These are phyloP conservation scores for Pseudomyrmex cubaensis DNA, from an alignment of 1,140 invertebrate genomes.

Conservation along the genomic window DNA sequence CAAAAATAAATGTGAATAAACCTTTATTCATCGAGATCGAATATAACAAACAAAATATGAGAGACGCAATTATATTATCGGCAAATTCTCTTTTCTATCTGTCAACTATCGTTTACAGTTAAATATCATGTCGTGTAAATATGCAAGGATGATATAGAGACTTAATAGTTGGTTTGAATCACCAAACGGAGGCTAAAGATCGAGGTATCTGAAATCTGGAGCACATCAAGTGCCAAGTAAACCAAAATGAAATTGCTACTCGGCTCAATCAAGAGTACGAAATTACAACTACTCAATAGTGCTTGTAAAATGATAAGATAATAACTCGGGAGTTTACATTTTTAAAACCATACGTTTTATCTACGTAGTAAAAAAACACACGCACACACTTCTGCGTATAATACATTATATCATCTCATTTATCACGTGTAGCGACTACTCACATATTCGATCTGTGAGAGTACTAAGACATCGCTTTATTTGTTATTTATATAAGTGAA, in stretches of 20 bases:
- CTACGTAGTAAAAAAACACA: not conserved
- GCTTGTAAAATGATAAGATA: too few relatives aligned
- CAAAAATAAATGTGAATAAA: not conserved
- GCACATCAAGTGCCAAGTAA: slow-evolving; percentile 3
- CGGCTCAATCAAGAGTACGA: slow-evolving; percentile 42
- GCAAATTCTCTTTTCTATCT: slow-evolving; percentile 1
- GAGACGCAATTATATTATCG: not conserved
- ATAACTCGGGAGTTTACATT: not conserved
- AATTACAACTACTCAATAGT: not conserved
- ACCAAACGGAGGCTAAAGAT: slow-evolving; percentile 4
- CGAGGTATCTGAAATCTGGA: slow-evolving; percentile 63
- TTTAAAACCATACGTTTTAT: too few relatives aligned
- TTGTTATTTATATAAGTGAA: too few relatives aligned
- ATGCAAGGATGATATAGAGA: not conserved
- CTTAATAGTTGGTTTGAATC: not conserved
- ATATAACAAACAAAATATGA: slow-evolving; percentile 30
- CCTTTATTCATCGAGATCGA: slow-evolving; percentile 1
- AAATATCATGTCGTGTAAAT: not conserved
- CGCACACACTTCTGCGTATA: too few relatives aligned
- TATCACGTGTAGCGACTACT: too few relatives aligned
- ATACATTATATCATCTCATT: too few relatives aligned
- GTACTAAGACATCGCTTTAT: too few relatives aligned
- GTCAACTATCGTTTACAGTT: not conserved
- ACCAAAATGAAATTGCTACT: slow-evolving; percentile 24
- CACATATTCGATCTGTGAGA: too few relatives aligned